Evolutionary conservation across 2,113 vertebrate genomes (phyloP).

Genomic region (human): GRCh38 chr16:86327001-86327500

Average conservation of each 20-base stretch:
- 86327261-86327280: background rate
- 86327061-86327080: background rate
- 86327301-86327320: background rate
- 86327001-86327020: background rate
- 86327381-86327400: background rate
- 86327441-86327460: background rate
- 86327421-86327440: background rate
- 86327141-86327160: no score
- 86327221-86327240: background rate
- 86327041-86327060: background rate
- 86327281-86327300: background rate
- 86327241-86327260: background rate
- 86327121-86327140: no score
- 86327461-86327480: background rate
- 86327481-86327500: background rate
- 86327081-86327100: accelerated
- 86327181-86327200: background rate
- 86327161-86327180: background rate
- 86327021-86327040: background rate
- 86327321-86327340: background rate
- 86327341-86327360: background rate
- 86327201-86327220: background rate
- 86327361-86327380: background rate
- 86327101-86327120: background rate
- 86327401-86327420: background rate